Base-by-base conservation (phyloP, 2,113 vertebrate species). In the Lichenostomus cassidix region DNA sequence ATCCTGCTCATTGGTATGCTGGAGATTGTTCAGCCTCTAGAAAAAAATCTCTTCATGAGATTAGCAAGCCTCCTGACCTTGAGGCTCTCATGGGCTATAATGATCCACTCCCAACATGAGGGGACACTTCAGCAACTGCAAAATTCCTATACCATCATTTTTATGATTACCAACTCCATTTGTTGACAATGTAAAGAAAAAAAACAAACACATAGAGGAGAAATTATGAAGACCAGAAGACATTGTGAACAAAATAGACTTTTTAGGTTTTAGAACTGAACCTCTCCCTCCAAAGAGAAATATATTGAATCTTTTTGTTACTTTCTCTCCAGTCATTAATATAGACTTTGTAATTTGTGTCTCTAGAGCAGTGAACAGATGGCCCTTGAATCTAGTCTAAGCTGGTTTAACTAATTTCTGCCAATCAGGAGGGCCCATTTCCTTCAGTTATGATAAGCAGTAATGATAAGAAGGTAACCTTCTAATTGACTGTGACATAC, bases 401-500 rank as follows among this genome's bases (percentile, higher is more conserved):
- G 46, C 55, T 80, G 70, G 58, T 92, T 95, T 94, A 90, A 90
- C 86, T 93, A 94, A 92, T 95, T 95, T 94, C 84, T 94, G 59
- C 78, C 91, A 92, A 65, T 80, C 4, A 3, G 53, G 20, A 95
- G 37, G n/a, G 15, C 15, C 70, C 15, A 70, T 90, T 96, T 94
- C 91, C 75, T 92, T 95, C 70, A 76, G 63, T 95, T 94, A 65
- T 83, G 84, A 96, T 97, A 47, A 95, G 29, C 74, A 85, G 81
- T 76, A 92, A 76, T 58, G 94, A 97, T 95, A 94, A 96, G 94
- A 92, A 69, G 35, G 58, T 73, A 87, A 50, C 67, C 58, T 83
- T 85, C 70, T 96, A 96, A 96, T 92, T 95, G 83, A 87, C 67
- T 91, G 58, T 95, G 89, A 87, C 94, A 91, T 71, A 37, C 62